Percentiles rank a stretch among this genome's conserved stretches.
Conservation (phyloP, 2,888 invertebrate genomes). For the Micoletzkya japonica region DNA sequence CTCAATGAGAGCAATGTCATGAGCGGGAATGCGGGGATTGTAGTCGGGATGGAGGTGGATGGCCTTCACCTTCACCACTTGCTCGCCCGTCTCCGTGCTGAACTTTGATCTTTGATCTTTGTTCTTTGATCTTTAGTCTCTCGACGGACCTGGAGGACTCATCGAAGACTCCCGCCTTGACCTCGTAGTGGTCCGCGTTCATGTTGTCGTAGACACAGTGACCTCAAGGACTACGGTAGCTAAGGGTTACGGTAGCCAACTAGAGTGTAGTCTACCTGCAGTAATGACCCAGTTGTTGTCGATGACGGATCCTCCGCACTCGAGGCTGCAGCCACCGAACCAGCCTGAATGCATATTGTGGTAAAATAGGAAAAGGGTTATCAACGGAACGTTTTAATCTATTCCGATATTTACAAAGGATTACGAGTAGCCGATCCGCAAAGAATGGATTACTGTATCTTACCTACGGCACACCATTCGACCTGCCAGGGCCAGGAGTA, state of each 20-base stretch:
- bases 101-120: not conserved
- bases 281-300: slow-evolving; percentile 34
- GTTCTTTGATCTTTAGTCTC: not conserved
- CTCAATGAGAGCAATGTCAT: slow-evolving; percentile 38
- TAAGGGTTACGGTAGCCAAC: not conserved
- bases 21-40: slow-evolving; percentile 13
- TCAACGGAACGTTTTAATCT: not conserved
- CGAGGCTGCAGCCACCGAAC: slow-evolving; percentile 29
- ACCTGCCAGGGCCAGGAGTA: slow-evolving; percentile 32
- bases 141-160: slow-evolving; percentile 28
- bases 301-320: slow-evolving; percentile 38
- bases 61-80: slow-evolving; percentile 29
- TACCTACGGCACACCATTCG: slow-evolving; percentile 27
- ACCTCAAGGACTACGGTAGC: slow-evolving; percentile 13
- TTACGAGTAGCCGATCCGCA: not conserved
- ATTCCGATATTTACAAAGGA: not conserved
- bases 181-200: slow-evolving; percentile 31
- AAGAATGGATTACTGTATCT: not conserved
- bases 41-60: slow-evolving; percentile 38
- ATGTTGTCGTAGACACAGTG: slow-evolving; percentile 38
- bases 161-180: slow-evolving; percentile 39
- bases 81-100: slow-evolving; percentile 30
- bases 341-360: slow-evolving; percentile 20
- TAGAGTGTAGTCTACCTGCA: slow-evolving; percentile 28
- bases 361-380: not conserved